Evolutionary conservation across 2,113 vertebrate genomes (phyloP).

Genomic region (Lophius piscatorius): DNA sequence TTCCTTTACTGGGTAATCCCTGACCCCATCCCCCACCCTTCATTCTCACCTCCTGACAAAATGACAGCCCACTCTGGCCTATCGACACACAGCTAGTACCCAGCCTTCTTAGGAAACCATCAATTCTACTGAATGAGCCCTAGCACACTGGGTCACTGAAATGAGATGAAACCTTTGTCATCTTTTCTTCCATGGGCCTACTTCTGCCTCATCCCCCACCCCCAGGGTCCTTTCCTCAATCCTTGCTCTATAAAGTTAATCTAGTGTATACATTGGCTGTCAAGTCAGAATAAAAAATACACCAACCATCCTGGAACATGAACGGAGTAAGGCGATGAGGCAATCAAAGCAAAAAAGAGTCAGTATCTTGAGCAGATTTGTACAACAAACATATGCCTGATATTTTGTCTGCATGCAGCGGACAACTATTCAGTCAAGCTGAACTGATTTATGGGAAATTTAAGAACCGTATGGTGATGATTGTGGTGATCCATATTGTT

Average conservation of each 20-base stretch:
- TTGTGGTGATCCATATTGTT: not conserved
- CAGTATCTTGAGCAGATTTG: not conserved
- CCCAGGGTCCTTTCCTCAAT: slow-evolving; percentile 48
- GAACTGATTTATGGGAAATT: not conserved
- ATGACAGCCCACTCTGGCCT: slow-evolving; percentile 79
- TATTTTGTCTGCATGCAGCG: not conserved
- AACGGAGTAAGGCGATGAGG: slow-evolving; percentile 35
- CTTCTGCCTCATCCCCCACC: slow-evolving; percentile 45
- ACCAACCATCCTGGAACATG: slow-evolving; percentile 55
- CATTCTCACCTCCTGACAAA: slow-evolving; percentile 74
- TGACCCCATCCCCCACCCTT: slow-evolving; percentile 57
- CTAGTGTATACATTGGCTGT: slow-evolving; percentile 83
- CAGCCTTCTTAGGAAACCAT: slow-evolving; percentile 71
- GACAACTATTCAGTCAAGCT: slow-evolving; percentile 7
- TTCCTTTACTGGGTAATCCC: slow-evolving; percentile 63
- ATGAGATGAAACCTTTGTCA: slow-evolving; percentile 43
- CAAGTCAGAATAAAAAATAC: slow-evolving; percentile 69
- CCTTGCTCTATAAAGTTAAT: slow-evolving; percentile 72
- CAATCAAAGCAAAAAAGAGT: slow-evolving; percentile 32
- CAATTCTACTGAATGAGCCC: slow-evolving; percentile 70
- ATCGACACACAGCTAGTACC: slow-evolving; percentile 52
- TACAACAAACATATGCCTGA: too few species aligned
- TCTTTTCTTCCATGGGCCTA: slow-evolving; percentile 33
- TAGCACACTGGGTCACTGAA: slow-evolving; percentile 75
- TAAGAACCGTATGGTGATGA: not conserved